Evolutionary conservation across 92 coral and sea anemone species (phyloP).

Genomic region (Parazoanthus darwini): DNA sequence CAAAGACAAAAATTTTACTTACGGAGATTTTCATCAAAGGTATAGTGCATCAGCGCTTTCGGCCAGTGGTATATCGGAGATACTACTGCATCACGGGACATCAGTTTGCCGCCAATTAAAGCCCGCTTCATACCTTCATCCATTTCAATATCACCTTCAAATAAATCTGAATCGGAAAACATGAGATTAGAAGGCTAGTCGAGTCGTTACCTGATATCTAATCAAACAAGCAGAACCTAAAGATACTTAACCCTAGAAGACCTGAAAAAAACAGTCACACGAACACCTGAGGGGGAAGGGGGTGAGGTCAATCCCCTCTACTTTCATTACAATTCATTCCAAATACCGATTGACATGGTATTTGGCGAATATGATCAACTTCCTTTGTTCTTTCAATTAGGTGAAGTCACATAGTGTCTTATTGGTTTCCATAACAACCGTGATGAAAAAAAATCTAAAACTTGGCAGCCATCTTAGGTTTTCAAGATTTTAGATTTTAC

Average conservation of each 20-base stretch:
- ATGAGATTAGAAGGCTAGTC: neutral
- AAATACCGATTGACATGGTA: too few relatives aligned
- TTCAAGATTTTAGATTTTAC: too few relatives aligned
- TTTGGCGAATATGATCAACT: too few relatives aligned
- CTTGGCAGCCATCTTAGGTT: too few relatives aligned
- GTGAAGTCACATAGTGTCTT: too few relatives aligned
- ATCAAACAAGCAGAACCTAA: neutral
- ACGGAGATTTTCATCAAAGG: slow-evolving; percentile 55
- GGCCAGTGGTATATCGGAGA: slow-evolving; percentile 72
- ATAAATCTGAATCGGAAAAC: slow-evolving; percentile 45
- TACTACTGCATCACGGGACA: slow-evolving; percentile 68
- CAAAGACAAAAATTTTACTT: slow-evolving; percentile 8
- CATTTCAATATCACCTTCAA: slow-evolving; percentile 80
- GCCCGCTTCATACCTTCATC: slow-evolving; percentile 60
- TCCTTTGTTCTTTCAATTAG: too few relatives aligned
- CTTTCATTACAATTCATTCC: too few relatives aligned
- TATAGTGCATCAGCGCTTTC: slow-evolving; percentile 52
- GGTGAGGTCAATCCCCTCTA: too few relatives aligned
- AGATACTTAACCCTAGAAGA: neutral
- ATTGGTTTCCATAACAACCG: too few relatives aligned
- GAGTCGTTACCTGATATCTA: neutral
- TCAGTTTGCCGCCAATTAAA: slow-evolving; percentile 54
- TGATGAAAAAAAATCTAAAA: too few relatives aligned
- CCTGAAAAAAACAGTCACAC: too few relatives aligned
- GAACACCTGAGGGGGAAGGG: too few relatives aligned